A percentile compares a stretch with the other conserved stretches of the same genome.
Evolutionary conservation across 2,113 vertebrate genomes (phyloP).

Genomic region (Alethe castanea): DNA sequence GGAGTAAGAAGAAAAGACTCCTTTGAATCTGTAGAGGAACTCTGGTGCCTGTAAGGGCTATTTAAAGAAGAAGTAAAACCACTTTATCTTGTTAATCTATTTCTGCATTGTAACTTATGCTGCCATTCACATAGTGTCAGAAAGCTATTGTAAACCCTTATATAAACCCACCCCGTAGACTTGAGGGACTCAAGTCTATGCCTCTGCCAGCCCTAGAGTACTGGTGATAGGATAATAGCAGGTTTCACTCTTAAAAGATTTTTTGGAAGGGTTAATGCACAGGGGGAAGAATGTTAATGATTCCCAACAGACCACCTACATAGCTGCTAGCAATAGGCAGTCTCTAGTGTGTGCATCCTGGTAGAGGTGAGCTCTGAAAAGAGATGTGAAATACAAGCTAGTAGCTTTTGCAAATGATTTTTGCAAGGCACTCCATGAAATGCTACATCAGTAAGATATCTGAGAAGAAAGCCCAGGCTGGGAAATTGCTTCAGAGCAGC

Average conservation of each 20-base stretch:
- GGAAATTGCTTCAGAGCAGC: not conserved
- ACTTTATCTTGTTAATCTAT: conserved; percentile 40
- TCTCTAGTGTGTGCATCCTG: not conserved
- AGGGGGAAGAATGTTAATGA: conserved; percentile 30
- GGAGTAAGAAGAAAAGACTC: conserved; percentile 42
- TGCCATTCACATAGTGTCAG: not conserved
- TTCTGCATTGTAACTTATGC: conserved; percentile 48
- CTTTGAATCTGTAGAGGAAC: not conserved
- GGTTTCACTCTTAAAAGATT: not conserved
- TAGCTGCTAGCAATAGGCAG: not conserved
- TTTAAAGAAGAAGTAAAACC: conserved; percentile 27
- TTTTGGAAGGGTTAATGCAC: not conserved
- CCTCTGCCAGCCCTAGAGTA: not conserved
- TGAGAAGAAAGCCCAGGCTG: not conserved
- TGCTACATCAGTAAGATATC: not conserved
- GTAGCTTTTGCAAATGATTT: not conserved
- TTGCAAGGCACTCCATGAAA: not conserved
- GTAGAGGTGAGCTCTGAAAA: not conserved
- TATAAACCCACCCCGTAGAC: not conserved
- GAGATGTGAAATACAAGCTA: not conserved
- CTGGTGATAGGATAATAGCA: conserved; percentile 19
- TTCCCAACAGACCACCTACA: conserved; percentile 32
- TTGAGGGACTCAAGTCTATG: not conserved
- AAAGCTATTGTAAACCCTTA: not conserved
- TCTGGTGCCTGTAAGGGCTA: conserved; percentile 1